Percentiles rank a stretch among this genome's conserved stretches.
phyloP scores from a whole-genome alignment of 2,888 invertebrate genomes.

The Temnothorax unifasciatus region DNA sequence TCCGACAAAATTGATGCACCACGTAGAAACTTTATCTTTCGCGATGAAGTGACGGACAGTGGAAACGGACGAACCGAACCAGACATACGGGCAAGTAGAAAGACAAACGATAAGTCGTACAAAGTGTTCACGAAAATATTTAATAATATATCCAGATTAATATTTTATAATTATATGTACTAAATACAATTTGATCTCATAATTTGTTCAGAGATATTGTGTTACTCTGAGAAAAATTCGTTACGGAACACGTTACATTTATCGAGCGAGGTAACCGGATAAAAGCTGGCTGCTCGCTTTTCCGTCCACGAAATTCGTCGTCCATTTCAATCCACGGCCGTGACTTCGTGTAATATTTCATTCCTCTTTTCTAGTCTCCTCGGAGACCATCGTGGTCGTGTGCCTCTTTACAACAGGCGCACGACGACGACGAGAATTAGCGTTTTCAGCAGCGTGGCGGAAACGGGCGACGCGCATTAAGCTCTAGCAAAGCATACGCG shows the following conservation, averaged over 20 bases:
- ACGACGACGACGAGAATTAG: constrained; percentile 48
- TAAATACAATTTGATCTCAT: not conserved
- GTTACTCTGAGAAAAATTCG: not conserved
- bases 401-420: constrained; percentile 2
- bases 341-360: constrained; percentile 33
- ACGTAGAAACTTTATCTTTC: constrained; percentile 6
- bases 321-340: constrained; percentile 18
- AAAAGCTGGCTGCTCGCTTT: not conserved
- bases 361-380: constrained; percentile 43
- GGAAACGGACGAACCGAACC: not conserved
- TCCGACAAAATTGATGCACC: not conserved
- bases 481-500: constrained; percentile 25
- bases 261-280: constrained; percentile 1
- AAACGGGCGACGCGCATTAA: constrained; percentile 47
- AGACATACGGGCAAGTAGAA: not conserved
- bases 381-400: not conserved
- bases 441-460: constrained; percentile 22
- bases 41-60: not conserved
- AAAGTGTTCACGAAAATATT: not conserved
- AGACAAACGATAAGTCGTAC: not conserved
- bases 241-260: not conserved
- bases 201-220: not conserved
- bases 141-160: not conserved
- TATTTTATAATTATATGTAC: not conserved
- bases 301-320: constrained; percentile 31